Percentiles rank a stretch among this genome's conserved stretches.
Evolutionary conservation across 1,140 invertebrate genomes (phyloP).

Genomic region (Protaetia brevitarsis): DNA sequence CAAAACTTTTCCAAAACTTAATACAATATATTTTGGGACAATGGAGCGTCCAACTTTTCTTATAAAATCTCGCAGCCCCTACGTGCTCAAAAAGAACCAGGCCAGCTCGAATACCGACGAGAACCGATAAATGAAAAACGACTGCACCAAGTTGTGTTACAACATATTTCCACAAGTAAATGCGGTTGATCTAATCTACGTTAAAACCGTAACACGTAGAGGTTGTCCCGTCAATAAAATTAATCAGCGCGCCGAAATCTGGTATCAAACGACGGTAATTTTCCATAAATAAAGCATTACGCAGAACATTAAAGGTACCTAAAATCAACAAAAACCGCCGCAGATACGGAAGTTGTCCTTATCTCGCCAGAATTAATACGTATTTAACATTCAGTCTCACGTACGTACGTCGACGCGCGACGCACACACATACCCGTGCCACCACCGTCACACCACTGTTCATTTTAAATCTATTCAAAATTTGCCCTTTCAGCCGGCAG

Average conservation of each 20-base stretch:
- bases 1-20: too few species aligned
- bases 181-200: too few species aligned
- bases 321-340: conserved; percentile 21
- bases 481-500: conserved; percentile 14
- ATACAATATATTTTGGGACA: too few species aligned
- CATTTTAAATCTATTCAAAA: conserved; percentile 23
- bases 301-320: conserved; percentile 21
- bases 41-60: too few species aligned
- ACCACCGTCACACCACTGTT: too few species aligned
- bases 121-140: too few species aligned
- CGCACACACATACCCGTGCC: neutral
- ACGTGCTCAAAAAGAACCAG: too few species aligned
- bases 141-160: too few species aligned
- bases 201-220: too few species aligned
- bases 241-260: conserved; percentile 15
- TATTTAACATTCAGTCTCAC: conserved; percentile 21
- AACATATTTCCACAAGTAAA: too few species aligned
- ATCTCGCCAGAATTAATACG: conserved; percentile 23
- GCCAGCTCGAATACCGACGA: too few species aligned
- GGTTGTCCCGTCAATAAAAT: conserved; percentile 21
- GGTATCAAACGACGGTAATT: conserved; percentile 11
- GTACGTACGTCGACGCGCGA: conserved; percentile 1
- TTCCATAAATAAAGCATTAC: conserved; percentile 22
- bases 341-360: conserved; percentile 22
- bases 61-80: too few species aligned